Conservation (phyloP, 92 coral and sea anemone genomes). For the Heteractis magnifica region DNA sequence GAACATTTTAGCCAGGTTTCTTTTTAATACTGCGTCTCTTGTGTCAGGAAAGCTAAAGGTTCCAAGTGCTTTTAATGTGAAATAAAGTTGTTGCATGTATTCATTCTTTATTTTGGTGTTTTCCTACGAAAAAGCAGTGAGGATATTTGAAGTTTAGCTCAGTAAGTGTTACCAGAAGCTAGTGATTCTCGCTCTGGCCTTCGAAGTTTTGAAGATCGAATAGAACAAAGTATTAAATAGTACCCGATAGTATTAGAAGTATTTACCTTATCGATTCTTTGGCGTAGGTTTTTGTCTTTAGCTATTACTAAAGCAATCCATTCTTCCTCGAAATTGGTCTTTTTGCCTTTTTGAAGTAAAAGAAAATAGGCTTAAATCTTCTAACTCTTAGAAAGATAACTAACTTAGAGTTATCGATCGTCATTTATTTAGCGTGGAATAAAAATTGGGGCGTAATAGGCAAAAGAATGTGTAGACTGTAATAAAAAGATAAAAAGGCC, state of each 20-base stretch:
- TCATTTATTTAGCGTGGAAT: too few species aligned
- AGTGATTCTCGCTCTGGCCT: too few species aligned
- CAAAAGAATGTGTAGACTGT: too few species aligned
- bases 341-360: constrained; percentile 30
- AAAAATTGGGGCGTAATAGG: too few species aligned
- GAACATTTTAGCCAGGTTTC: constrained; percentile 73
- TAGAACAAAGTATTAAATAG: too few species aligned
- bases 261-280: constrained; percentile 58
- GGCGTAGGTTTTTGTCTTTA: constrained; percentile 62
- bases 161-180: too few species aligned
- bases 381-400: too few species aligned
- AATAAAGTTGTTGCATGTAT: constrained; percentile 50
- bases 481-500: too few species aligned
- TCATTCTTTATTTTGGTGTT: constrained; percentile 61
- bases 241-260: too few species aligned
- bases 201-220: too few species aligned
- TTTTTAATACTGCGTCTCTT: constrained; percentile 56
- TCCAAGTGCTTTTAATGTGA: constrained; percentile 57
- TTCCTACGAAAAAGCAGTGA: constrained; percentile 37
- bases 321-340: constrained; percentile 55
- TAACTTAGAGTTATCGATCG: too few species aligned
- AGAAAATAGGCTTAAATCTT: not conserved
- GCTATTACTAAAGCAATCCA: constrained; percentile 67
- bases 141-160: not conserved
- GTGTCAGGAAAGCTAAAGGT: constrained; percentile 66